Evolutionary conservation across 2,797 vertebrate species (phyloP), one percentile per base, ranked within the genome.

Genomic region (Hemibagrus guttatus): DNA sequence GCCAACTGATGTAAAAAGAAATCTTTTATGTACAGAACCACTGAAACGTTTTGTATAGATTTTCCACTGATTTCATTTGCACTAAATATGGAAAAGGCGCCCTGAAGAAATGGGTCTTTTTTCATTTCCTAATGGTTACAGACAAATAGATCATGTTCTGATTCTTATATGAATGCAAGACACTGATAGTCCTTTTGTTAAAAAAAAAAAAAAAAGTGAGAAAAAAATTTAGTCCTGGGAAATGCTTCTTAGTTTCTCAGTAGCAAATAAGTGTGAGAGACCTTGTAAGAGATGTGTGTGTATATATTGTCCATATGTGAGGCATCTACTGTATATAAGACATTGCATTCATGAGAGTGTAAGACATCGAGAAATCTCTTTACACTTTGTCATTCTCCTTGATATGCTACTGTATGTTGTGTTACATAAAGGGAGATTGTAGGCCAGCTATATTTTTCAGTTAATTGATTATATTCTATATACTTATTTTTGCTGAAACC

Each of bases 31-130:
- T 87, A 80, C 90, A 83, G 87, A 93, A 91, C 90, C 92, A 92
- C 93, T 94, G 90, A 93, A 91, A 92, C 93, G 81, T 91, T 56
- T 94, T 95, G 93, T 95, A 89, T 94, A 95, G 90, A 90, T 90
- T 93, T 93, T 94, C 14, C 89, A 93, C 90, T 93, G 91, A 93
- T 95, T 95, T 95, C 28, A 91, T 96, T 96, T 96, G 96, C 96
- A 96, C 95, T 96, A 95, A 94, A 89, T 91, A 91, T 91, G 88
- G 88, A 92, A 91, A 92, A 84, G 92, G 92, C 91, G 84, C 78
- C 58, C 90, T 92, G 79, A 89, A 90, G 92, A 93, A 91, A 58
- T 4, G 26, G 56, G 8, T 19, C 19, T 28, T 68, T 52, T 90
- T 90, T 87, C 26, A 72, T 42, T 79, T 90, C 93, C 89, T 92